phyloP scores from a whole-genome alignment of 2,797 vertebrate genomes.

The Gobio occitaniae region DNA sequence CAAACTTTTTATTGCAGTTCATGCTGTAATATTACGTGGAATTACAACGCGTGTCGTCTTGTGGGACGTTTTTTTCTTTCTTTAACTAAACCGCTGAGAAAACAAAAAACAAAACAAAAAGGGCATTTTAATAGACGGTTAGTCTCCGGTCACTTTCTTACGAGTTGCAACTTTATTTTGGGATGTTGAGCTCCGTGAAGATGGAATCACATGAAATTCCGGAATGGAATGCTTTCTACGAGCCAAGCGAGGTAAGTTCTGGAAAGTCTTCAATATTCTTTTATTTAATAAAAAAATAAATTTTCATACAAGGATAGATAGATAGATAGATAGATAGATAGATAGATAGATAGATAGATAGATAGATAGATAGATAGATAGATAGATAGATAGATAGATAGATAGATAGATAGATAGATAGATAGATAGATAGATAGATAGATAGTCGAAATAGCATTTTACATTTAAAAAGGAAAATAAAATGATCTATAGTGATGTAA shows the following conservation, averaged over 20 bases:
- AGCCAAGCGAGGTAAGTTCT: slow-evolving; percentile 81
- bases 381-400: slow-evolving; percentile 9
- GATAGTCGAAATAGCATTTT: background rate
- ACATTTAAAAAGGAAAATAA: background rate
- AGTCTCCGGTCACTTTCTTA: slow-evolving; percentile 21
- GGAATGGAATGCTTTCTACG: slow-evolving; percentile 87
- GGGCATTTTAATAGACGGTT: slow-evolving; percentile 19
- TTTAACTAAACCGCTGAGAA: background rate
- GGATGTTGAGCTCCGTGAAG: slow-evolving; percentile 89
- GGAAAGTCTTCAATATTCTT: background rate
- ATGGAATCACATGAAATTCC: slow-evolving; percentile 87
- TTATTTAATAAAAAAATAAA: background rate
- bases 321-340: slow-evolving; percentile 4
- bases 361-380: slow-evolving; percentile 11
- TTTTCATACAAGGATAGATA: background rate
- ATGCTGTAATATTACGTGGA: slow-evolving; percentile 9
- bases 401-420: slow-evolving; percentile 2
- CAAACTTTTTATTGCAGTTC: slow-evolving; percentile 20
- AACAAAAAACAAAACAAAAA: background rate
- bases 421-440: background rate
- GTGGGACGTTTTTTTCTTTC: background rate
- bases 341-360: background rate
- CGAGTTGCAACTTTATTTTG: slow-evolving; percentile 66
- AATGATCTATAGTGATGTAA: background rate
- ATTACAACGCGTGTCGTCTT: slow-evolving; percentile 18